Base-by-base conservation (phyloP, 2,113 vertebrate genomes). In the Lagopus leucura region DNA sequence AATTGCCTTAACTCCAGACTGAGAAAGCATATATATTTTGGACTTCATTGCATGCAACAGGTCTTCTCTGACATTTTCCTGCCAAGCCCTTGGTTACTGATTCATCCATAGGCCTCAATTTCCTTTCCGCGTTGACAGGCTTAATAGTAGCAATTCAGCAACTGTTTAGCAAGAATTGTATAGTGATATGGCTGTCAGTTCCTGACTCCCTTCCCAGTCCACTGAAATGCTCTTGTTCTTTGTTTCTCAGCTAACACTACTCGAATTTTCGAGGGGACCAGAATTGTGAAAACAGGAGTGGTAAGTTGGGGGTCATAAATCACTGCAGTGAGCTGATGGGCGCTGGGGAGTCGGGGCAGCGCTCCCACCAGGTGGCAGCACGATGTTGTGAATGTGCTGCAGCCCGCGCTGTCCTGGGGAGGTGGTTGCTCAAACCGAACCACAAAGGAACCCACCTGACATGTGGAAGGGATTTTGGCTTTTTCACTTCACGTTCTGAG, bases 201-300 rank as follows among this genome's bases (percentile, higher is more conserved):
- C 34, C 21, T 22, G 7, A 42, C 84, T 85, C 40, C 70, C 43
- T 91, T 47, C 73, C 60, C 65, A 21, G 42, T 4, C n/a, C 1
- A 2, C 66, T 95, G 83, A 97, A 45, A 2, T 8, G 1, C 92
- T 52, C 48, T 19, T 86, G n/a, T 91, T 93, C 67, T 97, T 96
- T 96, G 21, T 95, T 97, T 96, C 97, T 45, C 92, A 99, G 99
- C 99, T 89, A 99, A 99, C 97, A 99, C 99, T 38, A 99, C 99
- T 90, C 98, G 99, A 93, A 99, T 99, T 97, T 99, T 99, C 92
- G 99, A 99, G 97, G 99, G 99, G 64, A 99, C 99, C 38, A 98
- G 99, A 93, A 99, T 99, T 67, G 99, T 99, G 82, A 99, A 99
- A 96, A 99, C 99, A 78, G 99, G 99, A 98, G 99, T 99, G 99